Conservation (phyloP, 1,140 invertebrate genomes). For the Euwallacea similis region DNA sequence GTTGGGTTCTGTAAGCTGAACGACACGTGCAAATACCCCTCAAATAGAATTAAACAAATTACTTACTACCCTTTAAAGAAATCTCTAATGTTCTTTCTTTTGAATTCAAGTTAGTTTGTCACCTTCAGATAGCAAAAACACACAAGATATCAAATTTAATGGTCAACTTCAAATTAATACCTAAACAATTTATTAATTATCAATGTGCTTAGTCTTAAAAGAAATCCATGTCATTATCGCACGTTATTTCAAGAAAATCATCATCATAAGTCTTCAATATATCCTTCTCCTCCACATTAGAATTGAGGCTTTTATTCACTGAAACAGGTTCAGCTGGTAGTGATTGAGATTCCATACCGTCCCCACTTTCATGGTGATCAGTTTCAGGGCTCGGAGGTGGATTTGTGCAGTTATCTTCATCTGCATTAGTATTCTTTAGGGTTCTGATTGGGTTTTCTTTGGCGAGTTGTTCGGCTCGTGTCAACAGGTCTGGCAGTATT, state of each 20-base stretch:
- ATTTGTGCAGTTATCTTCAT: slow-evolving; percentile 65
- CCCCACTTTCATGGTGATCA: slow-evolving; percentile 70
- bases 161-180: too few relatives aligned
- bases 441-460: slow-evolving; percentile 50
- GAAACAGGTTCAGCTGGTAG: background rate
- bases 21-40: too few relatives aligned
- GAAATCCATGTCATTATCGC: slow-evolving; percentile 72
- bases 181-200: too few relatives aligned
- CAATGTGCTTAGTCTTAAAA: slow-evolving; percentile 55
- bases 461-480: slow-evolving; percentile 60
- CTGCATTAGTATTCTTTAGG: slow-evolving; percentile 56
- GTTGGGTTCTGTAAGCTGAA: too few relatives aligned
- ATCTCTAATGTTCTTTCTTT: too few relatives aligned
- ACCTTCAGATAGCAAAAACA: too few relatives aligned
- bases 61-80: too few relatives aligned
- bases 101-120: too few relatives aligned
- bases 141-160: too few relatives aligned
- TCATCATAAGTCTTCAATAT: slow-evolving; percentile 61
- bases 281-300: background rate
- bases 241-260: slow-evolving; percentile 70
- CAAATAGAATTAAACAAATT: too few relatives aligned
- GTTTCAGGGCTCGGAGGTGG: slow-evolving; percentile 78
- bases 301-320: slow-evolving; percentile 20
- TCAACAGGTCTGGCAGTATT: slow-evolving; percentile 62
- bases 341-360: slow-evolving; percentile 54